phyloP scores from a whole-genome alignment of 2,797 vertebrate genomes.

The Halcyon chelicuti region DNA sequence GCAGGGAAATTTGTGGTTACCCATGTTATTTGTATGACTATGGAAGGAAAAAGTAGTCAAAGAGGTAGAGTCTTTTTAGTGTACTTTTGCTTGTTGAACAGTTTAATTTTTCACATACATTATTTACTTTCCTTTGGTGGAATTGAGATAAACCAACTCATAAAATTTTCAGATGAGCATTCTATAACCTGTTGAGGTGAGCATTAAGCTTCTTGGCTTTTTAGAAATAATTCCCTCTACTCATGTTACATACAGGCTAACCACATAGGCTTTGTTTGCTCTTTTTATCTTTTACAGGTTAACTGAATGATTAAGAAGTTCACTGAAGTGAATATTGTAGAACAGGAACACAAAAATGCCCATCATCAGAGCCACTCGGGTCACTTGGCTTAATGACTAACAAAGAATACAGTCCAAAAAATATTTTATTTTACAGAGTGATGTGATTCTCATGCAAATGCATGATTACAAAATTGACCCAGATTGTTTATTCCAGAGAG shows the following conservation, averaged over 20 bases:
- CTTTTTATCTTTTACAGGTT: constrained; percentile 17
- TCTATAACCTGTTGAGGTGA: neutral
- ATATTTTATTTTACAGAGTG: neutral
- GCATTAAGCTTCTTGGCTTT: neutral
- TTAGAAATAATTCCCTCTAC: neutral
- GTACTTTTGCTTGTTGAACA: neutral
- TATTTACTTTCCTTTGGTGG: neutral
- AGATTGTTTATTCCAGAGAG: constrained; percentile 28
- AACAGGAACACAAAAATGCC: neutral
- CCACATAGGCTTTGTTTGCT: neutral
- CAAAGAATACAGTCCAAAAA: neutral
- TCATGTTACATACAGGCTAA: neutral
- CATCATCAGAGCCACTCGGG: neutral
- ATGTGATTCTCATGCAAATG: neutral
- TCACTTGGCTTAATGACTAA: neutral
- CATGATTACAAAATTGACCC: neutral
- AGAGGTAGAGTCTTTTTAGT: neutral
- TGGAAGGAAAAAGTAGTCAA: neutral
- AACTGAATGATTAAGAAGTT: constrained; percentile 12
- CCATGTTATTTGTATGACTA: accelerated
- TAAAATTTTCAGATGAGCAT: neutral
- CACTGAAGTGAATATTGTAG: neutral
- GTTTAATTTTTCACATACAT: neutral
- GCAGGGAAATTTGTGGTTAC: neutral
- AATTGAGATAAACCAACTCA: neutral